These are phyloP conservation scores for Clarias laeviceps DNA, from an alignment of 2,797 vertebrate species.

Conservation along the genomic window DNA sequence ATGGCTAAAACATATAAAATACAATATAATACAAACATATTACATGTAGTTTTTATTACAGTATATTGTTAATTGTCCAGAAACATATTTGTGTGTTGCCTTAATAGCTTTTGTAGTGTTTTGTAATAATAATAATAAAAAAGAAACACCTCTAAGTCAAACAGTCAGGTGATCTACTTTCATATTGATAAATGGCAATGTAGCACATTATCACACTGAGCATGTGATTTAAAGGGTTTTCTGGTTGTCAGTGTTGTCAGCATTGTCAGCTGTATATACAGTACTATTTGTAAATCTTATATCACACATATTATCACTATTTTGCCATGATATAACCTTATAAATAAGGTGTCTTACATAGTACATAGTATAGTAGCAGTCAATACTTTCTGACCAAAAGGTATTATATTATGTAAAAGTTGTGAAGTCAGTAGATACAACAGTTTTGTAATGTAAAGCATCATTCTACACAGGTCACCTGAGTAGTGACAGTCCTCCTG, in stretches of 20 bases:
- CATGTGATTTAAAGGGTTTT: background rate
- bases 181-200: background rate
- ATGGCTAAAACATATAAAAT: background rate
- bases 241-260: background rate
- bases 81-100: background rate
- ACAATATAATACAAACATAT: background rate
- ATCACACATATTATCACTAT: background rate
- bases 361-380: background rate
- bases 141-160: background rate
- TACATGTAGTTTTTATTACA: background rate
- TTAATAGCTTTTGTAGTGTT: background rate
- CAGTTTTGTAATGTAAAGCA: background rate
- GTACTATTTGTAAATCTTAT: background rate
- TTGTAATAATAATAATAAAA: too few relatives aligned
- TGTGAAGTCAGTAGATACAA: too few relatives aligned
- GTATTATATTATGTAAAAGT: background rate
- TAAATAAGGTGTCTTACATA: background rate
- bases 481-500: constrained; percentile 64
- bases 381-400: background rate
- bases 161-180: background rate
- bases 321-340: background rate
- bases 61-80: background rate
- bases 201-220: background rate
- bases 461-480: constrained; percentile 12
- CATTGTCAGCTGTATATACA: background rate